Percentiles rank a stretch among this genome's conserved stretches.
These are phyloP conservation scores for Acestrorhynchus altus DNA, from an alignment of 2,797 vertebrate species.

Conservation along the genomic window DNA sequence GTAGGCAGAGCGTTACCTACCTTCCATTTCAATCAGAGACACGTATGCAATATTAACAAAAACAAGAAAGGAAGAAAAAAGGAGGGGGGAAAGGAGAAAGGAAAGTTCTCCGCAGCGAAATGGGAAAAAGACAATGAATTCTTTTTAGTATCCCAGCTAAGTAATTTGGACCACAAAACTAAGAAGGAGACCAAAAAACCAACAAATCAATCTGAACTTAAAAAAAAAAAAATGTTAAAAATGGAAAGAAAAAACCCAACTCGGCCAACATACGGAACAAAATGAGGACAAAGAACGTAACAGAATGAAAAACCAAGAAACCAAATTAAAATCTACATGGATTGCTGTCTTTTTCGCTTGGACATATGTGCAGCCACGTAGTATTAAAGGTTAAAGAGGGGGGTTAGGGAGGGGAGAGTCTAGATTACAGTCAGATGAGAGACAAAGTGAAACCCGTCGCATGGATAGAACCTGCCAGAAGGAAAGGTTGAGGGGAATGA, in stretches of 20 bases:
- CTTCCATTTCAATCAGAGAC: conserved; percentile 96
- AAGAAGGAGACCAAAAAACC: conserved; percentile 67
- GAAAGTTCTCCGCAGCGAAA: conserved; percentile 97
- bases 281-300: conserved; percentile 66
- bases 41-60: conserved; percentile 94
- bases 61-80: conserved; percentile 76
- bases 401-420: conserved; percentile 31
- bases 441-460: conserved; percentile 66
- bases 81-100: conserved; percentile 80
- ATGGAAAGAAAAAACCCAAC: conserved; percentile 63
- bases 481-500: conserved; percentile 44
- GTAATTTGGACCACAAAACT: conserved; percentile 63
- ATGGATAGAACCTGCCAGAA: conserved; percentile 59
- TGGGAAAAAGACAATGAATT: conserved; percentile 96
- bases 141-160: conserved; percentile 91
- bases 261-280: conserved; percentile 62
- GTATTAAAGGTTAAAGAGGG: conserved; percentile 63
- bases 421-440: conserved; percentile 63
- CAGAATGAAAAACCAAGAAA: conserved; percentile 63
- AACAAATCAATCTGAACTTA: conserved; percentile 65
- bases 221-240: conserved; percentile 66
- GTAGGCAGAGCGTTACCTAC: conserved; percentile 97
- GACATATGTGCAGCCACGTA: conserved; percentile 75
- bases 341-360: conserved; percentile 78
- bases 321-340: conserved; percentile 67